Conservation (phyloP, 2,888 invertebrate genomes). For the Drosophila percnosoma region DNA sequence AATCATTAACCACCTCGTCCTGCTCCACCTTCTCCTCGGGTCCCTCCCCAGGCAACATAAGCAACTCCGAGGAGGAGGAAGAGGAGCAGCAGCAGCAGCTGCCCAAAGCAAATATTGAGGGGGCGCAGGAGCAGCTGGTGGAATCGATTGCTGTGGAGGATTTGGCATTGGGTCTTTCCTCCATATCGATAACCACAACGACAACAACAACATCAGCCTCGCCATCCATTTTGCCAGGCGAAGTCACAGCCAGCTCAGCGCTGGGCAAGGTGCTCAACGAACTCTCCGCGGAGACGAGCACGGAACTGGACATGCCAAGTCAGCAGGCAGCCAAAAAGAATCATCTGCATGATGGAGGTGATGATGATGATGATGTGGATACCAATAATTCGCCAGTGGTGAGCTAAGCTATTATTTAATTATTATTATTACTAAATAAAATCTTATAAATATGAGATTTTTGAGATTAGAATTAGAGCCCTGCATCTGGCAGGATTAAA, state of each 20-base stretch:
- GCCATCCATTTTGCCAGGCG: conserved; percentile 72
- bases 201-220: conserved; percentile 52
- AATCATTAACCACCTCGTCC: conserved; percentile 84
- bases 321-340: conserved; percentile 27
- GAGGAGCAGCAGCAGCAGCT: conserved; percentile 53
- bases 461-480: too few species aligned
- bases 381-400: conserved; percentile 25
- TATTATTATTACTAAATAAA: background rate
- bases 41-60: conserved; percentile 81
- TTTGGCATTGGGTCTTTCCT: conserved; percentile 82
- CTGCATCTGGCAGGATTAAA: background rate
- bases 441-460: background rate
- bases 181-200: conserved; percentile 80
- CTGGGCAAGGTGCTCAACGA: conserved; percentile 75
- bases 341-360: background rate
- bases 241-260: conserved; percentile 76
- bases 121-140: conserved; percentile 13
- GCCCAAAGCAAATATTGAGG: background rate
- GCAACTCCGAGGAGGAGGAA: conserved; percentile 75
- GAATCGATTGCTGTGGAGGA: conserved; percentile 69
- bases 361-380: background rate
- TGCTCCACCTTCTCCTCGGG: conserved; percentile 84
- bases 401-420: conserved; percentile 18
- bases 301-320: conserved; percentile 62
- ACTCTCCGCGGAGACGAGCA: conserved; percentile 69